These are phyloP conservation scores for Oophaga sylvatica DNA, from an alignment of 2,797 vertebrate species.

Conservation along the genomic window DNA sequence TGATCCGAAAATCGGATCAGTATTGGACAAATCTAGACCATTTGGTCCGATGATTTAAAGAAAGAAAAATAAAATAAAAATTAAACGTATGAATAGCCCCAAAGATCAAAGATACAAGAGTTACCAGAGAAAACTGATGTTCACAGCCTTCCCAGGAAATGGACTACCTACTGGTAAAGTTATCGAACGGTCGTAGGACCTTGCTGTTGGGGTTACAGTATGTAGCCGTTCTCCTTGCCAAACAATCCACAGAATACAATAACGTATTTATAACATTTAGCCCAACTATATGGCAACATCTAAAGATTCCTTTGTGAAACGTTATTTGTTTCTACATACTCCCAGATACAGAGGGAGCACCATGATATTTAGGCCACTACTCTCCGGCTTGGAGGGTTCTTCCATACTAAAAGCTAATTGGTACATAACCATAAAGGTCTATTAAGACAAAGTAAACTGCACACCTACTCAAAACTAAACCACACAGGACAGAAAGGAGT, in stretches of 20 bases:
- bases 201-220: too few species aligned
- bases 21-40: too few species aligned
- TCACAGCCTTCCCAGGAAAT: too few species aligned
- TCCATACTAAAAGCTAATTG: slow-evolving; percentile 68
- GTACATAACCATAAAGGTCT: slow-evolving; percentile 76
- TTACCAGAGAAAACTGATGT: too few species aligned
- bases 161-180: too few species aligned
- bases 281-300: background rate
- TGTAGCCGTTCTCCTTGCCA: too few species aligned
- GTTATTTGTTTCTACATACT: background rate
- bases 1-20: too few species aligned
- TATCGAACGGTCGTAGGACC: too few species aligned
- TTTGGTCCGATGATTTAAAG: too few species aligned
- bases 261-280: background rate
- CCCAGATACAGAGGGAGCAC: background rate
- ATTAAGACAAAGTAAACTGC: slow-evolving; percentile 80
- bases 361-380: background rate
- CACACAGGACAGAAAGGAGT: slow-evolving; percentile 66
- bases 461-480: slow-evolving; percentile 76
- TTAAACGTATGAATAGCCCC: too few species aligned
- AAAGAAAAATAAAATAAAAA: too few species aligned
- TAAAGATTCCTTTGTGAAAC: background rate
- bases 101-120: too few species aligned
- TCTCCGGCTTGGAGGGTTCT: slow-evolving; percentile 57
- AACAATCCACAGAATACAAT: background rate